Evolutionary conservation across 2,888 invertebrate species (phyloP).

Genomic region (Mesopsocus fuscifrons): DNA sequence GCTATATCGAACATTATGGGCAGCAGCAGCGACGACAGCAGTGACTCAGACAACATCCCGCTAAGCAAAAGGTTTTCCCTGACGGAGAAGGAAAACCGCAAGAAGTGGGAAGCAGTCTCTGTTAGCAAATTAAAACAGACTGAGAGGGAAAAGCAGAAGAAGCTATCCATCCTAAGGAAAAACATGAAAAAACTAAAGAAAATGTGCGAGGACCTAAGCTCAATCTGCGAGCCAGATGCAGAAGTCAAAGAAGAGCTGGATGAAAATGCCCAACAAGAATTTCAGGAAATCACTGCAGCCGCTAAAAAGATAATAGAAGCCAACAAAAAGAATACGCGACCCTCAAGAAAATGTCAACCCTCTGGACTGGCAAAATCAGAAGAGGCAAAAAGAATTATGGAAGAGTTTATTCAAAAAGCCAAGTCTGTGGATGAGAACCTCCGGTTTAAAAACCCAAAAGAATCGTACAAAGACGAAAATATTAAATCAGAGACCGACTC

Average conservation of each 20-base stretch:
- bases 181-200: background rate
- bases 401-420: background rate
- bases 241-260: background rate
- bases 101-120: too few relatives aligned
- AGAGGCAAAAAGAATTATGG: background rate
- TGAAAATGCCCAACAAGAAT: background rate
- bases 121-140: too few relatives aligned
- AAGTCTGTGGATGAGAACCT: constrained; percentile 2
- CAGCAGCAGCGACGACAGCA: too few relatives aligned
- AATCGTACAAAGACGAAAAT: too few relatives aligned
- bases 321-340: background rate
- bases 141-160: background rate
- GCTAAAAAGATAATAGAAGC: background rate
- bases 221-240: background rate
- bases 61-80: too few relatives aligned
- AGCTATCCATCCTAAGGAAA: background rate
- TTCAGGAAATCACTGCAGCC: background rate
- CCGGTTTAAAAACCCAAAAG: constrained; percentile 6
- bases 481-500: too few relatives aligned
- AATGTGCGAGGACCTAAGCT: background rate
- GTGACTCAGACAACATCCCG: too few relatives aligned
- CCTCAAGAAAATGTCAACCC: too few relatives aligned
- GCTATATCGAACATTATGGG: too few relatives aligned
- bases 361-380: background rate
- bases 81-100: too few relatives aligned